These are phyloP conservation scores for Knipowitschia caucasica DNA, from an alignment of 2,797 vertebrate genomes.

Conservation along the genomic window DNA sequence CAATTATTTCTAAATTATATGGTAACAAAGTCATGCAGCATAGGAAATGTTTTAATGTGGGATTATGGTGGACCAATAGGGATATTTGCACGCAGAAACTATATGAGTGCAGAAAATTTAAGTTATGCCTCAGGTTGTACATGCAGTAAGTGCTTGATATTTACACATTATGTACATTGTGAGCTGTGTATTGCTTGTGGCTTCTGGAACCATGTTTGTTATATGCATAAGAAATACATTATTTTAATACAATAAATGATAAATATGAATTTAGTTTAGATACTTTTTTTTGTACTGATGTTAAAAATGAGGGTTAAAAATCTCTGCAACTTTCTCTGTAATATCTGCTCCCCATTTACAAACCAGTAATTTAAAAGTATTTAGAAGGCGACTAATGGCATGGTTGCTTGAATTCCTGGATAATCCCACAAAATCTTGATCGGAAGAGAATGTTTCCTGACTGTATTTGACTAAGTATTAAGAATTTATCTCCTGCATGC, in stretches of 20 bases:
- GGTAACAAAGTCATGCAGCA: constrained; percentile 34
- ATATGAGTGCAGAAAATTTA: too few species aligned
- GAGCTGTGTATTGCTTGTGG: too few species aligned
- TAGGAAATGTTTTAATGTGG: constrained; percentile 3
- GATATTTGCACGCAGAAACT: not conserved
- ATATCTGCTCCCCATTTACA: not conserved
- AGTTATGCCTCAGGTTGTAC: too few species aligned
- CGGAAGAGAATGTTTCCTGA: not conserved
- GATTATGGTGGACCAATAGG: not conserved
- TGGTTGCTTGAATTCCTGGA: not conserved
- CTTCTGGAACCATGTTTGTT: not conserved
- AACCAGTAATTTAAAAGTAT: constrained; percentile 1
- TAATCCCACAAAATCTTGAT: not conserved
- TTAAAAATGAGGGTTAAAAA: not conserved
- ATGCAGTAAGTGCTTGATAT: too few species aligned
- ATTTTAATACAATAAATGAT: too few species aligned
- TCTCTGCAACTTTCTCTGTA: not conserved
- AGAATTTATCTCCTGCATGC: not conserved
- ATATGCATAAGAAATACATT: not conserved
- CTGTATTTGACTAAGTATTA: not conserved
- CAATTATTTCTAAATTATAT: constrained; percentile 65
- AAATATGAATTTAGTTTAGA: too few species aligned
- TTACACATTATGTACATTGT: too few species aligned
- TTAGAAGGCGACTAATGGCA: constrained; percentile 1
- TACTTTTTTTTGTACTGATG: not conserved